Percentiles rank a stretch among this genome's conserved stretches.
These are phyloP conservation scores for Centropus bengalensis DNA, from an alignment of 2,113 vertebrate species.

Conservation along the genomic window DNA sequence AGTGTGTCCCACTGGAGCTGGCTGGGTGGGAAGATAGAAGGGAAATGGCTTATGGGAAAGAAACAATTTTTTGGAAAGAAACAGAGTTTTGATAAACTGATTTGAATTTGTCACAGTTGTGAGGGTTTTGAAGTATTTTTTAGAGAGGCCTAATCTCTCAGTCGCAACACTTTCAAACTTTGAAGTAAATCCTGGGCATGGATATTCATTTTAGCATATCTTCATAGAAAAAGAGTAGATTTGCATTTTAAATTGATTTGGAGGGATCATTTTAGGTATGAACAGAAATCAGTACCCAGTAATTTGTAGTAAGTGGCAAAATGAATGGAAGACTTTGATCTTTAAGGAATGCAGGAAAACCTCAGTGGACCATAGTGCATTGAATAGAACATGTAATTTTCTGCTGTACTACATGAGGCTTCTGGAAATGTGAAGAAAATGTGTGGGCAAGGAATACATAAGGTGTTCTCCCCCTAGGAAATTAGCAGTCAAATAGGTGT, in stretches of 20 bases:
- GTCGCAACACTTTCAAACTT: not conserved
- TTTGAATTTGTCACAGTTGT: not conserved
- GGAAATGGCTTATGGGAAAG: not conserved
- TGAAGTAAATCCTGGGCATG: not conserved
- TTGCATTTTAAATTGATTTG: not conserved
- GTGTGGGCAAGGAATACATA: not conserved
- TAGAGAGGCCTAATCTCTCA: not conserved
- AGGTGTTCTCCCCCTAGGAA: not conserved
- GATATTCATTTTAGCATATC: not conserved
- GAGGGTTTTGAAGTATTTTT: not conserved
- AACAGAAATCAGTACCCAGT: not conserved
- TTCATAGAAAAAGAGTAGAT: not conserved
- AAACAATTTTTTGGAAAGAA: not conserved
- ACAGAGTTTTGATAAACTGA: not conserved
- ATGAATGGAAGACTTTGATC: not conserved
- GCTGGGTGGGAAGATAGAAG: not conserved
- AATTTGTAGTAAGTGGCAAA: not conserved
- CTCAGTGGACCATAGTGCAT: not conserved
- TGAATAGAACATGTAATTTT: not conserved
- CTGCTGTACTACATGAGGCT: not conserved
- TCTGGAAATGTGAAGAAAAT: not conserved
- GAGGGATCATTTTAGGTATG: not conserved
- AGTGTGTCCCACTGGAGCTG: not conserved
- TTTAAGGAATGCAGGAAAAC: not conserved
- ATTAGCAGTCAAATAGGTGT: not conserved